A percentile compares a stretch with the other conserved stretches of the same genome.
Evolutionary conservation across 2,797 vertebrate genomes (phyloP).

Genomic region (Mallotus villosus): DNA sequence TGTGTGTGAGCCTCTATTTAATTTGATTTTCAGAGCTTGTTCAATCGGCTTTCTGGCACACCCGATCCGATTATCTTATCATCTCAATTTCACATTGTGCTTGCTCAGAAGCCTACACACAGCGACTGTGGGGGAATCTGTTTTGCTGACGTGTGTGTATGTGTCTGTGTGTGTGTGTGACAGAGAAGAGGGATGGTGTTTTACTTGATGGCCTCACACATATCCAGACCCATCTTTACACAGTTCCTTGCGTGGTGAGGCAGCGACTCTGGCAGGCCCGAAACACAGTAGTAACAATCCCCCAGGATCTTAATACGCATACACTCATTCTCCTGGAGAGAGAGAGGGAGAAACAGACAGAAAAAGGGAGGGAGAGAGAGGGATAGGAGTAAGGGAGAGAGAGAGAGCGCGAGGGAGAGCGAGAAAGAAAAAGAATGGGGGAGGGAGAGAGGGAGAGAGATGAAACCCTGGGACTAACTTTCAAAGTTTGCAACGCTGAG

Average conservation of each 20-base stretch:
- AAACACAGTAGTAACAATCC: conserved; percentile 98
- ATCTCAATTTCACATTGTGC: conserved; percentile 56
- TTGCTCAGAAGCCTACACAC: conserved; percentile 60
- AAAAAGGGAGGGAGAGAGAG: neutral
- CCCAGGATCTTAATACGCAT: conserved; percentile 99
- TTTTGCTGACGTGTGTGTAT: conserved; percentile 8
- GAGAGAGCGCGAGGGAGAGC: neutral
- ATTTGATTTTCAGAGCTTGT: conserved; percentile 31
- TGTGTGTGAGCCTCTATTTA: conserved; percentile 24
- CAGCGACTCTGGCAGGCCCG: conserved; percentile 92
- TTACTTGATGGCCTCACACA: conserved; percentile 99
- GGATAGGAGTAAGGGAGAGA: neutral
- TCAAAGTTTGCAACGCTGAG: neutral
- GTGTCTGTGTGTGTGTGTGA: conserved; percentile 32
- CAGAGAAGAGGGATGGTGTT: conserved; percentile 43
- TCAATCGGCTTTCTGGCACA: conserved; percentile 11
- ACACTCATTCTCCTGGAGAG: conserved; percentile 92
- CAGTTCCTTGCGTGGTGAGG: conserved; percentile 97
- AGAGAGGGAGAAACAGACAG: conserved; percentile 26
- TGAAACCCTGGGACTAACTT: neutral
- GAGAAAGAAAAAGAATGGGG: neutral
- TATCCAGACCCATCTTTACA: conserved; percentile 98
- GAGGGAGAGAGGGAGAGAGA: neutral
- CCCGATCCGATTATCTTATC: conserved; percentile 45
- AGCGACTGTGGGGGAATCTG: conserved; percentile 55